Conservation (phyloP, 2,888 invertebrate species). For the Sturmia bella region DNA sequence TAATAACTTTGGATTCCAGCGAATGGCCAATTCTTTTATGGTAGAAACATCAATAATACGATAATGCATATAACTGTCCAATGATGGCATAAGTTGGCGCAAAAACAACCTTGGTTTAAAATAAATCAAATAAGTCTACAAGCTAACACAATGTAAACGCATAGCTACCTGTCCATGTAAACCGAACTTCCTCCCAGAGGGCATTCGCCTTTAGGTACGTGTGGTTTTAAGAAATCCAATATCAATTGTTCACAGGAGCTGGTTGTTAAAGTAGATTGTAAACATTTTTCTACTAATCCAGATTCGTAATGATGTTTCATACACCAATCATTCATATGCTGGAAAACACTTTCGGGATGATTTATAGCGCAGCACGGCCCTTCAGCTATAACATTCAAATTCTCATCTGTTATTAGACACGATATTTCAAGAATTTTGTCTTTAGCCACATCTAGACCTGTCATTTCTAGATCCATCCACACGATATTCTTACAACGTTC, state of each 20-base stretch:
- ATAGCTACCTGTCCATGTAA: conserved; percentile 87
- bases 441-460: conserved; percentile 89
- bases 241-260: conserved; percentile 87
- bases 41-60: conserved; percentile 96
- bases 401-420: conserved; percentile 91
- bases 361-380: conserved; percentile 90
- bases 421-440: conserved; percentile 95
- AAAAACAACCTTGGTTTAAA: conserved; percentile 85
- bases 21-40: conserved; percentile 90
- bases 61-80: conserved; percentile 92
- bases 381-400: conserved; percentile 89
- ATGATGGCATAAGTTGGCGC: conserved; percentile 88
- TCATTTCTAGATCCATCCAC: conserved; percentile 94
- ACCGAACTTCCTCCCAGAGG: conserved; percentile 94
- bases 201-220: conserved; percentile 84
- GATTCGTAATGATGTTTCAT: conserved; percentile 90
- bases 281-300: conserved; percentile 89
- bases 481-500: conserved; percentile 82
- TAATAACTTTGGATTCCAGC: conserved; percentile 88
- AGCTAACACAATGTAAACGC: neutral
- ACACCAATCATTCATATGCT: conserved; percentile 93
- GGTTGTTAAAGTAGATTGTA: conserved; percentile 86
- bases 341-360: conserved; percentile 87
- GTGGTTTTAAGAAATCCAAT: conserved; percentile 86
- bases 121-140: neutral